These are phyloP conservation scores for Lithophane socia DNA, from an alignment of 2,888 invertebrate species.

Conservation along the genomic window DNA sequence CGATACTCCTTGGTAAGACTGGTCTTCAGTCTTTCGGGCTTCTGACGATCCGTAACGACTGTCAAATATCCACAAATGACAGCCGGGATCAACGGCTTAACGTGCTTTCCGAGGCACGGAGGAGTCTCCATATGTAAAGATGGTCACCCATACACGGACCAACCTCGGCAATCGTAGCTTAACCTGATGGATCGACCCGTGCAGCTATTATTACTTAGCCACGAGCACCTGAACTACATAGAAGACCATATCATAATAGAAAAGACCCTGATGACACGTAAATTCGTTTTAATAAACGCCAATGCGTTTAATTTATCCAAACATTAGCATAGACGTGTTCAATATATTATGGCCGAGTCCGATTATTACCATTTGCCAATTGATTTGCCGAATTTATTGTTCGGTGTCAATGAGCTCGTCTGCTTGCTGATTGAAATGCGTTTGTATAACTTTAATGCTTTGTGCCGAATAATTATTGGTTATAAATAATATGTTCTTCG, in stretches of 20 bases:
- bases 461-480: constrained; percentile 59
- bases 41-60: too few species aligned
- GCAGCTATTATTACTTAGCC: too few species aligned
- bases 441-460: constrained; percentile 65
- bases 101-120: too few species aligned
- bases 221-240: too few species aligned
- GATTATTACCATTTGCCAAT: constrained; percentile 77
- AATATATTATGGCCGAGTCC: constrained; percentile 69
- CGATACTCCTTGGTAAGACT: too few species aligned
- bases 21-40: too few species aligned
- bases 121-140: too few species aligned
- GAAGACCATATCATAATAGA: constrained; percentile 8
- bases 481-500: constrained; percentile 27
- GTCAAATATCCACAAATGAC: too few species aligned
- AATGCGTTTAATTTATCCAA: constrained; percentile 53
- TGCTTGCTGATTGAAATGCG: constrained; percentile 80
- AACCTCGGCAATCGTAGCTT: too few species aligned
- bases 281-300: constrained; percentile 57
- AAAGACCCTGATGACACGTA: constrained; percentile 25
- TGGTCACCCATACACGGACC: too few species aligned
- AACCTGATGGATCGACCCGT: too few species aligned
- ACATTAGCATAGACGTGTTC: constrained; percentile 62
- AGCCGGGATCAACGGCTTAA: too few species aligned
- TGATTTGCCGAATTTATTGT: constrained; percentile 82
- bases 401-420: constrained; percentile 80